Evolutionary conservation across 2,113 vertebrate genomes (phyloP), one percentile per base, ranked within the genome.

Genomic region (Sigmodon hispidus): DNA sequence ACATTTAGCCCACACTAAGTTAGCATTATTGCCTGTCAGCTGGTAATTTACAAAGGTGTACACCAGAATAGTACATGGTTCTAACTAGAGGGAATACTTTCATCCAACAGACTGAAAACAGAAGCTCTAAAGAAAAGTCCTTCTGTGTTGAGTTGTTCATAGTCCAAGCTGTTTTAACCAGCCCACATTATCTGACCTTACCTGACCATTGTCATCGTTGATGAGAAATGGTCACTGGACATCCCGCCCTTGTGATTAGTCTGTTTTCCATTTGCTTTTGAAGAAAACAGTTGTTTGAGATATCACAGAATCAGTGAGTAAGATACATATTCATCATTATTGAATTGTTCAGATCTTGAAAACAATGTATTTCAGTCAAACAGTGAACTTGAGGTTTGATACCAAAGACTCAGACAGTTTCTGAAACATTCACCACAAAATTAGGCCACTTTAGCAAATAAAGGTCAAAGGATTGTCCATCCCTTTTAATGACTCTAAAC

Each of bases 61-160:
- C 48, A 83, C 48, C 89, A 90, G 85, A 81, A 75, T 5, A 95
- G 36, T 65, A 26, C 48, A 43, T 93, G 48, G 85, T 94, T 94
- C 80, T 92, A 77, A 89, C 84, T 8, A 92, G 65, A 55, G 55
- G 19, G 34, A 89, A 94, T 61, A n/a, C 36, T 96, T 95, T 85
- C 73, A 89, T 93, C 36, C 31, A 90, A 34, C 43, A 96, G 59
- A 91, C n/a, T 89, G 90, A 90, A 95, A 96, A 65, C 90, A 93
- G 79, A 95, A 91, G 67, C 96, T 90, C n/a, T 69, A 90, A 87
- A 90, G 75, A 90, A 40, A 81, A 83, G 34, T 57, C 86, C 59
- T 6, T 86, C 36, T 79, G 7, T 85, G 84, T 80, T 83, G 85
- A 95, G 13, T 73, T 86, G 52, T 87, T 95, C 45, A 70, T 83